These are phyloP conservation scores for human DNA, from an alignment of 2,113 vertebrate genomes.

Conservation along the genomic window GRCh38 chr6:157805501-157806000, in stretches of 20 bases:
- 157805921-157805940: background rate
- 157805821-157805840: background rate
- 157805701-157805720: background rate
- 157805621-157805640: background rate
- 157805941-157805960: background rate
- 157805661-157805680: background rate
- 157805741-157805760: background rate
- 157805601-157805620: background rate
- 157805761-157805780: background rate
- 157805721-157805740: background rate
- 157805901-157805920: background rate
- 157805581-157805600: background rate
- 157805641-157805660: background rate
- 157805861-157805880: accelerated
- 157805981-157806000: background rate
- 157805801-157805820: background rate
- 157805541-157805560: background rate
- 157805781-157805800: background rate
- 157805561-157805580: background rate
- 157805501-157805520: background rate
- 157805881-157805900: accelerated
- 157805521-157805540: accelerated
- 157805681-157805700: background rate
- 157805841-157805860: background rate
- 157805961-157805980: background rate